Conservation (phyloP, 1,140 invertebrate genomes). For the Sitobion miscanthi region DNA sequence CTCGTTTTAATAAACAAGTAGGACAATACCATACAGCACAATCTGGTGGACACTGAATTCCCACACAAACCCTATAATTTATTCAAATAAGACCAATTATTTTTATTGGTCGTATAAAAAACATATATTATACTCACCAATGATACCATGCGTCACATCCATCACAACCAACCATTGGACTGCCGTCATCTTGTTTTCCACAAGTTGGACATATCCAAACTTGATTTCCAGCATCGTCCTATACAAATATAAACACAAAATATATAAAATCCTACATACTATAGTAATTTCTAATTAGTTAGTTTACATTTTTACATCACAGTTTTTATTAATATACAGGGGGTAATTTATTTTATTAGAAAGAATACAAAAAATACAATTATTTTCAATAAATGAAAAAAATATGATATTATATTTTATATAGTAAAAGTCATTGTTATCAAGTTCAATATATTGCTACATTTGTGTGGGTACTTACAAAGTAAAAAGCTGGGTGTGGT, state of each 20-base stretch:
- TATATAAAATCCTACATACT: not conserved
- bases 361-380: not conserved
- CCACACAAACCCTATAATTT: conserved; percentile 78
- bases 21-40: conserved; percentile 91
- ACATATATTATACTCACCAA: conserved; percentile 64
- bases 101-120: no score
- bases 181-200: conserved; percentile 92
- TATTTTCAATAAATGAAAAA: not conserved
- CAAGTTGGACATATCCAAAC: conserved; percentile 98
- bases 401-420: not conserved
- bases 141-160: conserved; percentile 98
- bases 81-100: not conserved
- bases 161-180: conserved; percentile 97
- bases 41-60: conserved; percentile 87
- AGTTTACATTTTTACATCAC: not conserved
- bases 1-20: not conserved
- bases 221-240: conserved; percentile 86
- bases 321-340: not conserved
- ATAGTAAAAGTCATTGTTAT: not conserved
- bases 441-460: not conserved
- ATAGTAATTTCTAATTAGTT: not conserved
- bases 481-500: conserved; percentile 4
- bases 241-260: conserved; percentile 58
- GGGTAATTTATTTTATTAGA: not conserved
- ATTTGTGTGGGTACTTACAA: conserved; percentile 11